phyloP scores from a whole-genome alignment of 1,140 invertebrate species.

The Bemisia tabaci region DNA sequence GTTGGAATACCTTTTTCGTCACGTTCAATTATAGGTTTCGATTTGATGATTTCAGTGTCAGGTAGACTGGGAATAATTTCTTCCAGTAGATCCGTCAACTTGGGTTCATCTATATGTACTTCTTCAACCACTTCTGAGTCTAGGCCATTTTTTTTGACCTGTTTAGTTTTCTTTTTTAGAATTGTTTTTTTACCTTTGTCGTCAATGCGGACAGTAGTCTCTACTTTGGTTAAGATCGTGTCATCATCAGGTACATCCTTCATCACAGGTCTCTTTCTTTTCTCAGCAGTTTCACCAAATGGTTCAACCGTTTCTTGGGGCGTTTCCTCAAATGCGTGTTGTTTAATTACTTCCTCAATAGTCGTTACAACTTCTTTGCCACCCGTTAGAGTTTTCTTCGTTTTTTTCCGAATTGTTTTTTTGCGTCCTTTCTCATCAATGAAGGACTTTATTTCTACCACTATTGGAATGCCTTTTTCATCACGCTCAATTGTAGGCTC shows the following conservation, averaged over 20 bases:
- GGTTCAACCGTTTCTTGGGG: conserved; percentile 9
- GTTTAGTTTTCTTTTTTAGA: background rate
- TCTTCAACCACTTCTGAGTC: conserved; percentile 7
- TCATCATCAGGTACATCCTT: background rate
- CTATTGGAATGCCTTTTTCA: background rate
- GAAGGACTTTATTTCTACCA: background rate
- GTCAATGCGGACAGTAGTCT: background rate
- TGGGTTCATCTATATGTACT: background rate
- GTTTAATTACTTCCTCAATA: conserved; percentile 6
- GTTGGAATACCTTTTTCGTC: background rate
- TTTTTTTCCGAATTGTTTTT: background rate
- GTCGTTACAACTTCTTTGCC: background rate
- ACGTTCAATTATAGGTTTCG: background rate
- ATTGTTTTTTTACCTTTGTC: conserved; percentile 7
- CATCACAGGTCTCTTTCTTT: background rate
- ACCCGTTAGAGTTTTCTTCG: conserved; percentile 1
- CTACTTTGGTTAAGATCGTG: background rate
- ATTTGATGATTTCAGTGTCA: background rate
- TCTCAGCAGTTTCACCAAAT: background rate
- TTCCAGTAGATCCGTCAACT: background rate
- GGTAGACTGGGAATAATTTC: background rate
- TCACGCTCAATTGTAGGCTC: background rate
- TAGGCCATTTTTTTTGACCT: background rate
- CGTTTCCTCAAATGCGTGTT: background rate
- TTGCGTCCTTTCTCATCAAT: background rate